Percentiles rank a stretch among this genome's conserved stretches.
phyloP scores from a whole-genome alignment of 2,888 invertebrate genomes.

The Elegia similella region DNA sequence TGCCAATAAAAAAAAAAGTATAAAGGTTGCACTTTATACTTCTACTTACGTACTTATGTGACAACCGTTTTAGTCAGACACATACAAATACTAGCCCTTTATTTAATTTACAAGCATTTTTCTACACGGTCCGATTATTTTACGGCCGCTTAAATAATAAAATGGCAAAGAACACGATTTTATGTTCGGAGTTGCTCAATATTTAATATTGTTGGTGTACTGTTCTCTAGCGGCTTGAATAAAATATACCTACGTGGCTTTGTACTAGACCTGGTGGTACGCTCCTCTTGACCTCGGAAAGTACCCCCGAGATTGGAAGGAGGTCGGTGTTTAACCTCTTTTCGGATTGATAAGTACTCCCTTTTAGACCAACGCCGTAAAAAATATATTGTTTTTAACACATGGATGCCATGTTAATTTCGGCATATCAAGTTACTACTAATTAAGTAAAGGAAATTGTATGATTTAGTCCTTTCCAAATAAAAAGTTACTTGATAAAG shows the following conservation, averaged over 20 bases:
- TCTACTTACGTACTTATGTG: too few relatives aligned
- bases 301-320: background rate
- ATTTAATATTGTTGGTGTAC: constrained; percentile 12
- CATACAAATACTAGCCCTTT: background rate
- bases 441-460: too few relatives aligned
- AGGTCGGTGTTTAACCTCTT: too few relatives aligned
- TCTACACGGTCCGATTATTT: background rate
- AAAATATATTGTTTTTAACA: too few relatives aligned
- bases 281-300: background rate
- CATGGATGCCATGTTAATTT: background rate
- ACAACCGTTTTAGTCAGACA: too few relatives aligned
- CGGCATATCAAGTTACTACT: too few relatives aligned
- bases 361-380: background rate
- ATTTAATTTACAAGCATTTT: background rate
- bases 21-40: too few relatives aligned
- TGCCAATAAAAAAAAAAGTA: too few relatives aligned
- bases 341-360: too few relatives aligned
- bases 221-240: constrained; percentile 9
- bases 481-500: too few relatives aligned
- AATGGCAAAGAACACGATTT: constrained; percentile 9
- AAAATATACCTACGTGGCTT: constrained; percentile 12
- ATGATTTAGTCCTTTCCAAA: too few relatives aligned
- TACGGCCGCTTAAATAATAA: constrained; percentile 3
- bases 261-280: background rate
- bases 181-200: constrained; percentile 10